Percentiles rank a stretch among this genome's conserved stretches.
Evolutionary conservation across 2,797 vertebrate genomes (phyloP).

Genomic region (Schizothorax lantsangensis): DNA sequence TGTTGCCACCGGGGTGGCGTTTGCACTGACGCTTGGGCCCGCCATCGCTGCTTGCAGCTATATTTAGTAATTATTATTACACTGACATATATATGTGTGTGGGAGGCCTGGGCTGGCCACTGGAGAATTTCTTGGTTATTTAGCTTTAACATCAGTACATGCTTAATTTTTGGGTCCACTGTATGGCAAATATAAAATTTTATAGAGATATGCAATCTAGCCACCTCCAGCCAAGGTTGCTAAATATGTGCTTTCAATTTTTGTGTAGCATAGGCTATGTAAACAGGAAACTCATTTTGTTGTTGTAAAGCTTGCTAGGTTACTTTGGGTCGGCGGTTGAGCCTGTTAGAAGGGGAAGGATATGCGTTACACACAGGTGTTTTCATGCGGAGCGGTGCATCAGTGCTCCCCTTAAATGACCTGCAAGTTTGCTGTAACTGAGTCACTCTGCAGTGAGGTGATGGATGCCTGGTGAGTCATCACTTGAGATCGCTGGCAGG

Average conservation of each 20-base stretch:
- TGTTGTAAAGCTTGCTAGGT: not conserved
- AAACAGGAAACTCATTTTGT: constrained; percentile 17
- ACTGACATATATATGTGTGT: no score
- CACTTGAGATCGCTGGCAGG: constrained; percentile 63
- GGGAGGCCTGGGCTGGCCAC: not conserved
- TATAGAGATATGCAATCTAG: not conserved
- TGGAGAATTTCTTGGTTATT: not conserved
- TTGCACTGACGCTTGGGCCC: no score
- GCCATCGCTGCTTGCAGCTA: no score
- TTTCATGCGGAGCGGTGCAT: constrained; percentile 27
- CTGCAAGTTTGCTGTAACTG: constrained; percentile 55
- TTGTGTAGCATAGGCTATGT: not conserved
- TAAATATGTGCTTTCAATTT: not conserved
- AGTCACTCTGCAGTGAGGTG: constrained; percentile 55
- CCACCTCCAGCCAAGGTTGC: not conserved
- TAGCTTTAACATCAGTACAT: not conserved
- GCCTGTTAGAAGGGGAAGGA: constrained; percentile 4
- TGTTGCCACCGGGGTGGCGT: no score
- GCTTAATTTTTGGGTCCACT: not conserved
- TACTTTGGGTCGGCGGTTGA: not conserved
- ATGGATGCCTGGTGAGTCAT: constrained; percentile 68
- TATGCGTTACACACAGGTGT: constrained; percentile 27
- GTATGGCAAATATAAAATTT: not conserved
- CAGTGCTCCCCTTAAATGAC: constrained; percentile 68
- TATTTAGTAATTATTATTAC: no score